phyloP scores from a whole-genome alignment of 2,113 vertebrate genomes.

The Tragelaphus scriptus region DNA sequence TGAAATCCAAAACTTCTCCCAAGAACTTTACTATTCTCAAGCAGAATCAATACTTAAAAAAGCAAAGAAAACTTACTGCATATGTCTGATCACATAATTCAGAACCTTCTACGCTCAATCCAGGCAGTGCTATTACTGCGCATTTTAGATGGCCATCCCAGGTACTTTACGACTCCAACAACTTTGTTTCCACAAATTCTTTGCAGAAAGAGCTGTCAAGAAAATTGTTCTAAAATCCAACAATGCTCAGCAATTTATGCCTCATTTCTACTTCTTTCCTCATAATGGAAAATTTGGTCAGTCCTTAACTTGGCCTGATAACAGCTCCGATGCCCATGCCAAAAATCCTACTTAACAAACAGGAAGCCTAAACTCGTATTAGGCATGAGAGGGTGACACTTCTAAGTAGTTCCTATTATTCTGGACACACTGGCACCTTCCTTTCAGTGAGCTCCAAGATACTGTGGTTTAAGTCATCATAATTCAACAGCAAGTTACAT shows the following conservation, averaged over 20 bases:
- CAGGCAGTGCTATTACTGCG: background rate
- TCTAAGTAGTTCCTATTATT: background rate
- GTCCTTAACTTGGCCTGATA: background rate
- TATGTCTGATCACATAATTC: background rate
- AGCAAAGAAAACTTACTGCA: background rate
- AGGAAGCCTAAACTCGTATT: background rate
- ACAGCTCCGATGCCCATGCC: background rate
- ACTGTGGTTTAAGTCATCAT: background rate
- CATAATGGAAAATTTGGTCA: background rate
- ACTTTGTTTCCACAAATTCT: background rate
- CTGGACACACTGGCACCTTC: conserved; percentile 3
- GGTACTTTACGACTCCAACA: background rate
- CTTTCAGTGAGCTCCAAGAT: background rate
- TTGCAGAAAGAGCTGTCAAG: background rate
- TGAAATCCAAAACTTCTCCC: background rate
- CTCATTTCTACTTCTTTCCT: background rate
- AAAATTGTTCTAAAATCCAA: conserved; percentile 17
- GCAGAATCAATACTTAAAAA: background rate
- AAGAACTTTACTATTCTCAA: conserved; percentile 16
- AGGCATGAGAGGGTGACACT: background rate
- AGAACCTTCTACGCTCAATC: background rate
- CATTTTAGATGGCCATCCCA: background rate
- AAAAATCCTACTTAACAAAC: background rate
- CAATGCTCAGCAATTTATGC: background rate
- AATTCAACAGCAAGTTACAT: background rate